Evolutionary conservation across 2,888 invertebrate species (phyloP).

Genomic region (Drymonia ruficornis): DNA sequence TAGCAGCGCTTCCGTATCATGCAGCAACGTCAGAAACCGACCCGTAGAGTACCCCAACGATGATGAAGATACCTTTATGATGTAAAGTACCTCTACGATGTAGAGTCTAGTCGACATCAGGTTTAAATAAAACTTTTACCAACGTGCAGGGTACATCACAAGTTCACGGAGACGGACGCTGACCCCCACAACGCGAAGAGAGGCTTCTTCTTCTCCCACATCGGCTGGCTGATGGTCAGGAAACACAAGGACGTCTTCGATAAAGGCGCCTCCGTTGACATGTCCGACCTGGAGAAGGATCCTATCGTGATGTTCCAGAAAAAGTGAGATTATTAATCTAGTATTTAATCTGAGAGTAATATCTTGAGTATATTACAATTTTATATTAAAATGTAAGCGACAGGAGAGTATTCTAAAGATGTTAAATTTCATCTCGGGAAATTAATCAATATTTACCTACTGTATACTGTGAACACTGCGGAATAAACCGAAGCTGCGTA

Average conservation of each 20-base stretch:
- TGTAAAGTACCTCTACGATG: background rate
- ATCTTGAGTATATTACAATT: background rate
- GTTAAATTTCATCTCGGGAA: no score
- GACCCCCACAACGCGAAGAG: constrained; percentile 95
- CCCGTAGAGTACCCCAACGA: no score
- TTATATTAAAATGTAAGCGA: background rate
- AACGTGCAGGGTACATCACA: constrained; percentile 90
- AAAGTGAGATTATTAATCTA: constrained; percentile 85
- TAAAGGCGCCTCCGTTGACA: constrained; percentile 93
- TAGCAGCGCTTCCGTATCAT: no score
- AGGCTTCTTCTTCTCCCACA: constrained; percentile 98
- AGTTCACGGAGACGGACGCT: constrained; percentile 94
- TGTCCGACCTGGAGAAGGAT: constrained; percentile 94
- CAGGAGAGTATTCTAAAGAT: no score
- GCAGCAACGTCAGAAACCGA: no score
- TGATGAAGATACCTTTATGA: no score
- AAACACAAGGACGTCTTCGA: constrained; percentile 95
- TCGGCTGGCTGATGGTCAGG: constrained; percentile 95
- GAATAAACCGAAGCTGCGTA: no score
- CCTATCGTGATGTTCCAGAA: constrained; percentile 94
- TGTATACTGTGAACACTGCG: no score
- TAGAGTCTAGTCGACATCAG: background rate
- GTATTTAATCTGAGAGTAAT: no score
- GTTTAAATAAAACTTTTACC: background rate
- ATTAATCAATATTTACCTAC: no score